These are phyloP conservation scores for Gila orcuttii DNA, from an alignment of 2,113 vertebrate genomes.

Conservation along the genomic window DNA sequence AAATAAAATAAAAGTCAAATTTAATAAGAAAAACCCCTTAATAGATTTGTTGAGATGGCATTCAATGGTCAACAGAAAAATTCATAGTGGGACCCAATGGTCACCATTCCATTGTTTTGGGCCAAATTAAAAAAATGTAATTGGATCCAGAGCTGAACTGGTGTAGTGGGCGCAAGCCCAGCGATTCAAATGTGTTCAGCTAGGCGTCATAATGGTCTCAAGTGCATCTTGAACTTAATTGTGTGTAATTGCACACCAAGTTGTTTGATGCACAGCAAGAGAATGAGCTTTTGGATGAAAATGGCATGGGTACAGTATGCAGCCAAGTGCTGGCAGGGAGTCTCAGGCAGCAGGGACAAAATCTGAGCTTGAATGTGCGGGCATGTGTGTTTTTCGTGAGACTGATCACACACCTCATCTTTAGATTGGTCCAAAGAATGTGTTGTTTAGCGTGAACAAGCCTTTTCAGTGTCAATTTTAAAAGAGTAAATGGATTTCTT, in stretches of 20 bases:
- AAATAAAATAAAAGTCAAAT: not conserved
- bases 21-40: not conserved
- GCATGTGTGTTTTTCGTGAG: constrained; percentile 23
- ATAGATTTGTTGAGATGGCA: not conserved
- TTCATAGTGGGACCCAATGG: not conserved
- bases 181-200: constrained; percentile 4
- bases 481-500: constrained; percentile 29
- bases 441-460: constrained; percentile 4
- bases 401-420: constrained; percentile 18
- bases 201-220: constrained; percentile 31
- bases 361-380: not conserved
- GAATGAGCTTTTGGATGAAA: constrained; percentile 38
- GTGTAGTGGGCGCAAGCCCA: not conserved
- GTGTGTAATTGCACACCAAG: constrained; percentile 43
- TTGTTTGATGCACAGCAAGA: constrained; percentile 34
- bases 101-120: not conserved
- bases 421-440: constrained; percentile 1
- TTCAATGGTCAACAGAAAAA: not conserved
- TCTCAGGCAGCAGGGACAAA: not conserved
- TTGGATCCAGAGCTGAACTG: not conserved
- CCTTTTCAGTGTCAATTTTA: not conserved
- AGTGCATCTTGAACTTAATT: constrained; percentile 49
- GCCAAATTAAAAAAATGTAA: not conserved
- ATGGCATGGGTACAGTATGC: constrained; percentile 18
- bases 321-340: constrained; percentile 44